Conservation (phyloP, 2,888 invertebrate species). For the Apamea anceps region DNA sequence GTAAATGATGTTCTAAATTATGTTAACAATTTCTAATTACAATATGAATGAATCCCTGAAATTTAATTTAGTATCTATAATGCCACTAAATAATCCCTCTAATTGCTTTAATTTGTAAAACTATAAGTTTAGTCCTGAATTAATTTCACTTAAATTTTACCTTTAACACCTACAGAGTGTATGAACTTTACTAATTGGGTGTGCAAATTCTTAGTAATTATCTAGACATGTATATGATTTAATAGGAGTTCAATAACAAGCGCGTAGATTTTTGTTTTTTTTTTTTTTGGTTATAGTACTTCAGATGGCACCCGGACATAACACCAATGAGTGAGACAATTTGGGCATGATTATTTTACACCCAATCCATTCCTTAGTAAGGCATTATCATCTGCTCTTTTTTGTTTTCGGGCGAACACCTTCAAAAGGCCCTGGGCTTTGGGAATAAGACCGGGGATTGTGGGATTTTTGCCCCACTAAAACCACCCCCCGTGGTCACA, state of each 20-base stretch:
- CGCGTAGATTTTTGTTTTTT: background rate
- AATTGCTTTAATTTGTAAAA: conserved; percentile 8
- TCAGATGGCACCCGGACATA: too few relatives aligned
- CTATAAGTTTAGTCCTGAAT: conserved; percentile 5
- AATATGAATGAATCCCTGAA: background rate
- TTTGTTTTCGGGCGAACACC: too few relatives aligned
- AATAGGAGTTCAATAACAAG: background rate
- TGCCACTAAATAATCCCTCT: conserved; percentile 3
- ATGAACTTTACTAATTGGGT: conserved; percentile 14
- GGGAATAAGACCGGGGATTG: background rate
- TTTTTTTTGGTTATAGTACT: background rate
- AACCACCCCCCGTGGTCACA: too few relatives aligned
- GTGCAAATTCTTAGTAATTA: conserved; percentile 2
- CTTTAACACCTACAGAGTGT: background rate
- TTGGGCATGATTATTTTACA: too few relatives aligned
- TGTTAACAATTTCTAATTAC: background rate
- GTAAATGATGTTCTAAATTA: conserved; percentile 3
- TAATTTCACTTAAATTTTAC: conserved; percentile 8
- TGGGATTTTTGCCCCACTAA: background rate
- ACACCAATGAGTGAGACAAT: too few relatives aligned
- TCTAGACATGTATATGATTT: background rate
- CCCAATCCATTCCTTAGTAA: too few relatives aligned
- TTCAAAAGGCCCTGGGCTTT: too few relatives aligned
- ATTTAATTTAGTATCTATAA: conserved; percentile 12
- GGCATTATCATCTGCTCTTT: too few relatives aligned